Base-by-base conservation (phyloP, 2,888 invertebrate genomes). In the Sipunculus nudus region DNA sequence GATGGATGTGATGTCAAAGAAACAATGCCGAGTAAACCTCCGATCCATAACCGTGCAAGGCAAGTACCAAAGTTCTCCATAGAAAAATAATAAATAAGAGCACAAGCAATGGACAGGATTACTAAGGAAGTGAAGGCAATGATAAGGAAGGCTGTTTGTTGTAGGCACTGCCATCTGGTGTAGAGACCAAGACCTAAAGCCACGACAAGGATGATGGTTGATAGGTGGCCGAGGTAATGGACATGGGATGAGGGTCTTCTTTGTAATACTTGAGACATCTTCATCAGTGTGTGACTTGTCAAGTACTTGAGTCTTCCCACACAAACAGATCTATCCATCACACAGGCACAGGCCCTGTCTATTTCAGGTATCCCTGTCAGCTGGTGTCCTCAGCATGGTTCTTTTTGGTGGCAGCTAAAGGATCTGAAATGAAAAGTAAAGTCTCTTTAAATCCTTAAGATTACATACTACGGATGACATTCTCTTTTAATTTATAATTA, bases 151-250 rank as follows among this genome's bases (percentile, higher is more conserved):
- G 69, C 64, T 0, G 65, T 65, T 53, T 78, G 74, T 28, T 74
- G 61, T 13, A 70, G 73, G 49, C 65, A 61, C 43, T 65, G 62
- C 81, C 81, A 82, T 59, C 78, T 72, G 38, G 74, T 73, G 61
- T 80, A 81, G 50, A 80, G 65, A 10, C 80, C 81, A 8, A 81
- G 62, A 8, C 75, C 74, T 8, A 82, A 58, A 0, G 77, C 80
- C 8, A 76, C 75, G 10, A 77, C 52, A 26, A 82, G 67, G 6
- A 80, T 66, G 8, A 76, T 45, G 45, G 74, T 75, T 4, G 80
- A 74, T 26, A 81, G 43, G 57, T 76, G 75, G 19, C 75, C 67
- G 5, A 79, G 54, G 53, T 75, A 75, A n/a, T 66, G 61, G 25
- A 71, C 38, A 5, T 61, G 63, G 45, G 65, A 21, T 41, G 63